These are phyloP conservation scores for Poeciliopsis gracilis DNA, from an alignment of 2,797 vertebrate genomes.

Conservation along the genomic window DNA sequence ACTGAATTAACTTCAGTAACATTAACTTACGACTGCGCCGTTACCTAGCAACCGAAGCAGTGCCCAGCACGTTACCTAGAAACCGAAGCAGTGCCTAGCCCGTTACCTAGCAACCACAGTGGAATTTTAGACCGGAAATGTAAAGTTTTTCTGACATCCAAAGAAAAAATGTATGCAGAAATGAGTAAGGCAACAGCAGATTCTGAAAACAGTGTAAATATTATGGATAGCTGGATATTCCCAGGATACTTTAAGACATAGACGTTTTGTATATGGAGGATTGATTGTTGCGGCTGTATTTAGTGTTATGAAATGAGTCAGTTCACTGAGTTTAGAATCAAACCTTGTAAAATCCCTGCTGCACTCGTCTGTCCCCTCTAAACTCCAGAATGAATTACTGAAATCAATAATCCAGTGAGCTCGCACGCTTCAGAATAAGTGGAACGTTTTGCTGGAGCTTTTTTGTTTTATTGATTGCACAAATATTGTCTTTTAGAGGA, in stretches of 20 bases:
- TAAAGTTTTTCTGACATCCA: not conserved
- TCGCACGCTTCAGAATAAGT: not conserved
- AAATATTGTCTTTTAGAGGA: not conserved
- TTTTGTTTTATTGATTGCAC: constrained; percentile 1
- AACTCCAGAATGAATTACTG: not conserved
- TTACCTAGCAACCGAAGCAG: too few species aligned
- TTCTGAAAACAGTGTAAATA: not conserved
- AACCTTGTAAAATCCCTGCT: not conserved
- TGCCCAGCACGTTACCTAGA: too few species aligned
- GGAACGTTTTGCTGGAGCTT: not conserved
- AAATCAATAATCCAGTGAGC: constrained; percentile 6
- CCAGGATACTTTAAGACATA: not conserved
- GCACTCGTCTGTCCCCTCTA: not conserved
- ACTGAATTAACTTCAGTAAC: too few species aligned
- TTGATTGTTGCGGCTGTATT: not conserved
- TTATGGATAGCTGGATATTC: not conserved
- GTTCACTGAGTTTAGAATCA: not conserved
- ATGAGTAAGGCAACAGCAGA: not conserved
- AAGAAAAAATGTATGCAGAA: not conserved
- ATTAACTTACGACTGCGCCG: too few species aligned
- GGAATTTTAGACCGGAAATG: too few species aligned
- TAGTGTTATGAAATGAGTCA: not conserved
- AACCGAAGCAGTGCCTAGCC: too few species aligned
- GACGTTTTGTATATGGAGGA: not conserved
- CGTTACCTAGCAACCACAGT: too few species aligned